Evolutionary conservation across 2,797 vertebrate genomes (phyloP), one percentile per base, ranked within the genome.

Genomic region (Okamejei kenojei): DNA sequence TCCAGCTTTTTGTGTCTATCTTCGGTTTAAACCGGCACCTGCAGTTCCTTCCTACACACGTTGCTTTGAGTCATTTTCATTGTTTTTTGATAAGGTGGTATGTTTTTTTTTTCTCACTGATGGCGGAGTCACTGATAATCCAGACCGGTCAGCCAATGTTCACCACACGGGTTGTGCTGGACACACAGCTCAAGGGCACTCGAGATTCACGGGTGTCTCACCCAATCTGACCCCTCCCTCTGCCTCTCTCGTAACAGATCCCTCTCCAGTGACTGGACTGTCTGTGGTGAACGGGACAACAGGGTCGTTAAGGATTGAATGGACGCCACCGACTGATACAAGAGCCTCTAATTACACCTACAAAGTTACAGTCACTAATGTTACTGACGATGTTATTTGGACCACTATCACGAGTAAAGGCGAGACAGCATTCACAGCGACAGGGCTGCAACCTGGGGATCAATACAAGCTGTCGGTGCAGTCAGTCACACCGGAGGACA

Each of bases 301-400:
- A 35, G 29, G 68, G 0, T 21, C 63, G 17, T 11, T 90, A 15
- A 11, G 6, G 2, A 68, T 68, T 19, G 7, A 7, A 68, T 90
- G 86, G 86, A 65, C 1, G 7, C 0, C 13, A 1, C 84, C 84
- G 0, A 32, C 5, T 7, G 84, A 88, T 19, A 1, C 1, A 63
- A 65, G 84, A 88, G 54, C 6, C 58, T 15, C 1, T 15, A 13
- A 19, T 0, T 90, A 90, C 61, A 90, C 13, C 0, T 90, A 90
- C 61, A 68, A 17, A 19, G 32, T 88, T 32, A 63, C 29, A 32
- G 86, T 90, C 86, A 90, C 63, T 6, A 21, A 7, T 68, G 15
- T 6, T 1, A 32, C 26, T 32, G 58, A 5, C 26, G 4, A 2
- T 32, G 10, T 2, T 29, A n/a, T 0, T 35, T 0, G 1, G 58